These are phyloP conservation scores for Monopis laevigella DNA, from an alignment of 2,888 invertebrate genomes.

Conservation along the genomic window DNA sequence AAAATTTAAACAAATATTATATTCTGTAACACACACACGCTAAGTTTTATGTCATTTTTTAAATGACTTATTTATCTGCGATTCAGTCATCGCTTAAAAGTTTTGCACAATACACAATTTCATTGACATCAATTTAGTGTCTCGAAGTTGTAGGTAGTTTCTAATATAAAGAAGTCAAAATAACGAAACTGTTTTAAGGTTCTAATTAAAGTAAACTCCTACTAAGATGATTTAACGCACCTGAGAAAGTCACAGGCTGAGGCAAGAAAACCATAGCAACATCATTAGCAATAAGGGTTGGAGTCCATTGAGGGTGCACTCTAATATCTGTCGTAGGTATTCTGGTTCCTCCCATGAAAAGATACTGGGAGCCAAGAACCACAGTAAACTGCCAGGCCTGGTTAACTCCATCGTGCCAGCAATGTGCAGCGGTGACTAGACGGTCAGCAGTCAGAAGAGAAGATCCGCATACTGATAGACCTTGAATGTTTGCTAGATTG, in stretches of 20 bases:
- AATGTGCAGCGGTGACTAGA: conserved; percentile 20
- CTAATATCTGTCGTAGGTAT: conserved; percentile 15
- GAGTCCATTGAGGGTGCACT: conserved; percentile 15
- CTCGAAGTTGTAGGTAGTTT: too few relatives aligned
- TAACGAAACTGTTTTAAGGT: too few relatives aligned
- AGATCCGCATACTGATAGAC: conserved; percentile 19
- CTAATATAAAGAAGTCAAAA: too few relatives aligned
- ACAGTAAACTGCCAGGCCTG: conserved; percentile 18
- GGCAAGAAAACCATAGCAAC: conserved; percentile 19
- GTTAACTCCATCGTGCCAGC: conserved; percentile 19
- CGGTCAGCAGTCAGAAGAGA: conserved; percentile 17
- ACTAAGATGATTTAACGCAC: too few relatives aligned
- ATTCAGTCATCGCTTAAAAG: too few relatives aligned
- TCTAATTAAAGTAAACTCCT: too few relatives aligned
- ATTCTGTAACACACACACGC: too few relatives aligned
- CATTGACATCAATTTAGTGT: too few relatives aligned
- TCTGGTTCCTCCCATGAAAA: conserved; percentile 19
- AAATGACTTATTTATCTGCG: too few relatives aligned
- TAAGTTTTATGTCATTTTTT: too few relatives aligned
- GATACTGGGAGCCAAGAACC: conserved; percentile 18
- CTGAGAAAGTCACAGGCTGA: conserved; percentile 12
- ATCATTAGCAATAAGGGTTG: conserved; percentile 16
- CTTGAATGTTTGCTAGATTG: conserved; percentile 14
- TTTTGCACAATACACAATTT: too few relatives aligned
- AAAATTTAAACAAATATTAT: conserved; percentile 18